phyloP scores from a whole-genome alignment of 2,113 vertebrate species.

The Dissostichus mawsoni region DNA sequence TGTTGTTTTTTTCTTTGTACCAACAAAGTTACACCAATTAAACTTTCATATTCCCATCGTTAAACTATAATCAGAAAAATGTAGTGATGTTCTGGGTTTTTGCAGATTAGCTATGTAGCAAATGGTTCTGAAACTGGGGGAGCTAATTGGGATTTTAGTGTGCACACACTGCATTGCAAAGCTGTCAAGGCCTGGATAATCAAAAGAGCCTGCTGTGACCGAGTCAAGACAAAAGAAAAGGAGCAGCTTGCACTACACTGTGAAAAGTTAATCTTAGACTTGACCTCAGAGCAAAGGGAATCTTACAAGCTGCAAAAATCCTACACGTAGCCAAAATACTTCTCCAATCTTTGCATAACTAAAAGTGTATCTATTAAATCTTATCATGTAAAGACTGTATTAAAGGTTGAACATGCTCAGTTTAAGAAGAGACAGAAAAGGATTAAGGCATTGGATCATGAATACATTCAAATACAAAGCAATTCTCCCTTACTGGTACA shows the following conservation, averaged over 20 bases:
- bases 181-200: conserved; percentile 58
- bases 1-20: background rate
- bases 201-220: conserved; percentile 64
- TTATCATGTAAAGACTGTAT: background rate
- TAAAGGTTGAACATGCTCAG: background rate
- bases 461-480: background rate
- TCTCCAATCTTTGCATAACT: background rate
- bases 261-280: conserved; percentile 5
- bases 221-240: conserved; percentile 28
- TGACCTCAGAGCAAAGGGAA: conserved; percentile 22
- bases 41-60: conserved; percentile 59
- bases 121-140: conserved; percentile 37
- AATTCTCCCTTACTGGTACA: background rate
- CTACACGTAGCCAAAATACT: background rate
- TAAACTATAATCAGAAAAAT: conserved; percentile 48
- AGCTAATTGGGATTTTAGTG: conserved; percentile 64
- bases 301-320: background rate
- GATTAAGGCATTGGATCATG: background rate
- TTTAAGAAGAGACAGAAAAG: background rate
- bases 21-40: conserved; percentile 29
- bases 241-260: background rate
- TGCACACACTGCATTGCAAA: conserved; percentile 24
- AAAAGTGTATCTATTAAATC: background rate
- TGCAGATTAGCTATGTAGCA: conserved; percentile 59
- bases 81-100: conserved; percentile 23